Base-by-base conservation (phyloP, 2,888 invertebrate species). In the Leptopilina myrica region DNA sequence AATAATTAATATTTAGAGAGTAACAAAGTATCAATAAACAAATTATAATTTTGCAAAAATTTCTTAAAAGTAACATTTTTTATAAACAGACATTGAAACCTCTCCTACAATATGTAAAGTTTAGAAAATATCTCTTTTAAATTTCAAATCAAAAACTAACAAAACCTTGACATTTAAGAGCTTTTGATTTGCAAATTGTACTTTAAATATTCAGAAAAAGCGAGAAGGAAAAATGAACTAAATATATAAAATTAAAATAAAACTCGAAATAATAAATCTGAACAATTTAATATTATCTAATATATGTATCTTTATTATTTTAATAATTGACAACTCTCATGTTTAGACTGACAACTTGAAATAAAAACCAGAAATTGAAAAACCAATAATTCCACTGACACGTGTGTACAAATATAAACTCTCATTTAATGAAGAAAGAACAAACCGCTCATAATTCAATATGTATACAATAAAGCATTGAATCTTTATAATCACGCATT, bases 121-220 rank as follows among this genome's bases (percentile, higher is more conserved):
- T 59, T n/a, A 62, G 15, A 62, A 62, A 62, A 62, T 62, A 62
- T 62, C 15, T 20, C 15, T 62, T 62, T 62, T 15, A 62, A 62
- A 62, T 15, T 62, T 62, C 59, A 59, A 62, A 62, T 62, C 9
- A 20, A 62, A 62, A 62, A 20, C 62, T 9, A 59, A 62, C 9
- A 20, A 59, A 59, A 62, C 62, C 62, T 62, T 62, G 62, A 15
- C 62, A 62, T 62, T 15, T 62, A 62, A 20, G 20, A n/a, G 15
- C 20, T 8, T 62, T 62, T 62, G 62, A 15, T 62, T 62, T 20
- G 62, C 15, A 62, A 62, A 62, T 62, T 62, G 20, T 20, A 62
- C 62, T 20, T 15, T 20, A 62, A 20, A 20, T 62, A 15, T 62
- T 59, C 20, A 9, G 12, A 9, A 20, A 62, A 20, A 62, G 5